phyloP scores from a whole-genome alignment of 2,113 vertebrate species.

The Steatornis caripensis region DNA sequence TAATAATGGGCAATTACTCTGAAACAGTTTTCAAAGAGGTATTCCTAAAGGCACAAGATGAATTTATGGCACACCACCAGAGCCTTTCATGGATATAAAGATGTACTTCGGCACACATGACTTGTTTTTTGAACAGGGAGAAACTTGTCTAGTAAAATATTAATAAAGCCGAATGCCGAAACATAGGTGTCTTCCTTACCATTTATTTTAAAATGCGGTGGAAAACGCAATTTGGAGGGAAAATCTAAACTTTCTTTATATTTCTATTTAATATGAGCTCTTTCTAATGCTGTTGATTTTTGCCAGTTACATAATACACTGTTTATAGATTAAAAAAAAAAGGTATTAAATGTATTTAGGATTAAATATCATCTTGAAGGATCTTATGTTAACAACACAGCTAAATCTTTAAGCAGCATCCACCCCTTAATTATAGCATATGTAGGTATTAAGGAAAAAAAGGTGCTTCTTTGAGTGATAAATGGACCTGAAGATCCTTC shows the following conservation, averaged over 20 bases:
- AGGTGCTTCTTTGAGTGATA: constrained; percentile 55
- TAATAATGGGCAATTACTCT: constrained; percentile 43
- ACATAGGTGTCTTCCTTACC: not conserved
- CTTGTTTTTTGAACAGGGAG: constrained; percentile 29
- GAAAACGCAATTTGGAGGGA: not conserved
- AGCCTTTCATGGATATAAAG: constrained; percentile 25
- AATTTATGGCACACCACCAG: constrained; percentile 20
- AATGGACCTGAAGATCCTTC: constrained; percentile 65
- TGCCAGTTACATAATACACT: constrained; percentile 42
- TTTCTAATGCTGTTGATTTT: constrained; percentile 34
- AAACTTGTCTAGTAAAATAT: constrained; percentile 7
- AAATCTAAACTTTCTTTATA: not conserved
- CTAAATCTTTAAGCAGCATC: constrained; percentile 23
- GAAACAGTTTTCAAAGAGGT: constrained; percentile 38
- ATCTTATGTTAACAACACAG: constrained; percentile 35
- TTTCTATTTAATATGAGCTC: constrained; percentile 17
- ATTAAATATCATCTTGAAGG: constrained; percentile 60
- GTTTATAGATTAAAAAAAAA: constrained; percentile 29
- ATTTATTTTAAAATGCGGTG: constrained; percentile 31
- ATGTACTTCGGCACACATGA: constrained; percentile 7
- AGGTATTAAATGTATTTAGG: constrained; percentile 41
- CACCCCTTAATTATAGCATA: constrained; percentile 62
- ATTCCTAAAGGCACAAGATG: constrained; percentile 51
- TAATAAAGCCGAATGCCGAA: constrained; percentile 13
- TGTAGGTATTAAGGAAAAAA: constrained; percentile 38